phyloP scores from a whole-genome alignment of 2,797 vertebrate genomes.

The Pampus argenteus region DNA sequence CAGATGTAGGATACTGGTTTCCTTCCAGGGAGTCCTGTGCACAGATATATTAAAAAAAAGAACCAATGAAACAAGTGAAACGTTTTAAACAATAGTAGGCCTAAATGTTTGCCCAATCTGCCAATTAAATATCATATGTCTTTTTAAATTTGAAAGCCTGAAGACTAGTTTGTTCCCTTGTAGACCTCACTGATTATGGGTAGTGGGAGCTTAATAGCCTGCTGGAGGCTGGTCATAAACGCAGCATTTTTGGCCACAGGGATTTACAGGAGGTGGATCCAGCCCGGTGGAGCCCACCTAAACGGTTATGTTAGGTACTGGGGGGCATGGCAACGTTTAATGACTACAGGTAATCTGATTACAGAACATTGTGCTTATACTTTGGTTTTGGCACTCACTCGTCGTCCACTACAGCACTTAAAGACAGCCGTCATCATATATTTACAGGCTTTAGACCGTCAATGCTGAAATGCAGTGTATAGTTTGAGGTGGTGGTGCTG shows the following conservation, averaged over 20 bases:
- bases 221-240: constrained; percentile 18
- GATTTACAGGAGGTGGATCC: constrained; percentile 23
- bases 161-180: constrained; percentile 23
- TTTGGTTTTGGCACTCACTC: constrained; percentile 58
- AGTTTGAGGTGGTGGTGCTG: constrained; percentile 75
- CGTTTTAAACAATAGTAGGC: constrained; percentile 13
- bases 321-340: constrained; percentile 29
- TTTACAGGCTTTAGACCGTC: constrained; percentile 47
- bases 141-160: constrained; percentile 37
- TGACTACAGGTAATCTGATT: constrained; percentile 59
- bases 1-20: not conserved
- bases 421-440: constrained; percentile 37
- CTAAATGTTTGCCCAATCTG: constrained; percentile 10
- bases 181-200: constrained; percentile 39
- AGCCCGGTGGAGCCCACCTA: constrained; percentile 16
- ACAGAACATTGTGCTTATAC: constrained; percentile 60
- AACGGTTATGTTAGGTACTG: constrained; percentile 12
- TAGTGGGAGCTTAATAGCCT: constrained; percentile 15
- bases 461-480: constrained; percentile 44
- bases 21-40: not conserved
- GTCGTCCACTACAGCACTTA: constrained; percentile 48
- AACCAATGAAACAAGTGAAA: constrained; percentile 26
- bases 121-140: constrained; percentile 50
- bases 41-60: constrained; percentile 2
- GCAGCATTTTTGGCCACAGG: not conserved